Base-by-base conservation (phyloP, 2,888 invertebrate genomes). In the Drosophila vallismaia region DNA sequence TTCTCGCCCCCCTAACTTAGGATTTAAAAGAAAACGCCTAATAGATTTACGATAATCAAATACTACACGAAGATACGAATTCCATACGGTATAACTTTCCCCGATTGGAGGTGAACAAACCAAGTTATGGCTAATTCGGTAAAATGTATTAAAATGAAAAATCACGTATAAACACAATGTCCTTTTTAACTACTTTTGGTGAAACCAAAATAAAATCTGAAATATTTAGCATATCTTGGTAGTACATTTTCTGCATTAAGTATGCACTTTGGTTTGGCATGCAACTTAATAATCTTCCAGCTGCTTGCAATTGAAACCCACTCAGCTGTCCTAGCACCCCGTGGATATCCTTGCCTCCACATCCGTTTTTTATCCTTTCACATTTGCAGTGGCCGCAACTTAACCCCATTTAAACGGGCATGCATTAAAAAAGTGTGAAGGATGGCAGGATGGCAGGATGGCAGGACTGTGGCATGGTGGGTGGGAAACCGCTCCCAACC, bases 261-360 rank as follows among this genome's bases (percentile, higher is more conserved):
- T 45, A 49, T 70, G 57, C 66, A 79, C 67, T 52, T 57, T 69
- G 79, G 73, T 57, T 29, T 40, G n/a, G 42, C 64, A 53, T 45
- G 46, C 66, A 70, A 80, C 86, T 82, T 80, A 78, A 87, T 80
- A 80, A 85, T 73, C 82, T 73, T 56, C 55, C 55, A 69, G 88
- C 63, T 81, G 85, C 73, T 69, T 64, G 80, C 86, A 78, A 87
- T 72, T 71, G 86, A 87, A 85, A 70, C 58, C 79, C 73, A 73
- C 45, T 66, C 66, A 57, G 70, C 36, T 42, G 58, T 52, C 62
- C 14, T 9, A 9, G 40, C 29, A 14, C 28, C 59, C 31, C 12
- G 8, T 42, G 10, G 5, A 40, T 7, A 40, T 14, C 42, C 12
- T 19, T 42, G 42, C 19, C 14, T 14, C 10, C 29, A 5, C 38